phyloP scores from a whole-genome alignment of 2,888 invertebrate genomes.

The Polyploca ridens region DNA sequence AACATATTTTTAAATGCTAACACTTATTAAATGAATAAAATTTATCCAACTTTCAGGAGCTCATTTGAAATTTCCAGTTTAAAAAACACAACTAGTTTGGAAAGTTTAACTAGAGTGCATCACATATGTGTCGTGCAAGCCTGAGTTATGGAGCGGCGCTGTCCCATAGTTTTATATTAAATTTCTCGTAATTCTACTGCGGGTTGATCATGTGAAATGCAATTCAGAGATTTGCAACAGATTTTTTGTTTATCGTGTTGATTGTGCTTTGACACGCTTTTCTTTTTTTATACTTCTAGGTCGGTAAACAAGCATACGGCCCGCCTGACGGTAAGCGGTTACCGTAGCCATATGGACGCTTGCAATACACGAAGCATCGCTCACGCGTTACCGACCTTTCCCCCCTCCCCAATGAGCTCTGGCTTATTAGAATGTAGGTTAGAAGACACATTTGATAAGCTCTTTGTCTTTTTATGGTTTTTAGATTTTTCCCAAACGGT shows the following conservation, averaged over 20 bases:
- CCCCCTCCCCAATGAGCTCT: too few species aligned
- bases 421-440: too few species aligned
- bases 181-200: constrained; percentile 17
- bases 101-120: constrained; percentile 11
- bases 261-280: not conserved
- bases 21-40: too few species aligned
- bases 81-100: constrained; percentile 7
- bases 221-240: not conserved
- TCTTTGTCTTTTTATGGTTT: too few species aligned
- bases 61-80: constrained; percentile 2
- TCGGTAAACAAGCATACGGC: too few species aligned
- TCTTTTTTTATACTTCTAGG: too few species aligned
- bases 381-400: too few species aligned
- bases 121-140: constrained; percentile 12
- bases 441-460: too few species aligned
- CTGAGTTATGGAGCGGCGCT: constrained; percentile 9
- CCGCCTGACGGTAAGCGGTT: too few species aligned
- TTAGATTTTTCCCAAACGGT: too few species aligned
- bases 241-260: not conserved
- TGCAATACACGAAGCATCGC: too few species aligned
- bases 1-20: not conserved
- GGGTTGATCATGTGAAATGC: not conserved
- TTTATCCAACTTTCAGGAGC: not conserved
- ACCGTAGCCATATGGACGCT: too few species aligned
- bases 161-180: constrained; percentile 23